Evolutionary conservation across 2,888 invertebrate genomes (phyloP).

Genomic region (Ferdinandea cuprea): DNA sequence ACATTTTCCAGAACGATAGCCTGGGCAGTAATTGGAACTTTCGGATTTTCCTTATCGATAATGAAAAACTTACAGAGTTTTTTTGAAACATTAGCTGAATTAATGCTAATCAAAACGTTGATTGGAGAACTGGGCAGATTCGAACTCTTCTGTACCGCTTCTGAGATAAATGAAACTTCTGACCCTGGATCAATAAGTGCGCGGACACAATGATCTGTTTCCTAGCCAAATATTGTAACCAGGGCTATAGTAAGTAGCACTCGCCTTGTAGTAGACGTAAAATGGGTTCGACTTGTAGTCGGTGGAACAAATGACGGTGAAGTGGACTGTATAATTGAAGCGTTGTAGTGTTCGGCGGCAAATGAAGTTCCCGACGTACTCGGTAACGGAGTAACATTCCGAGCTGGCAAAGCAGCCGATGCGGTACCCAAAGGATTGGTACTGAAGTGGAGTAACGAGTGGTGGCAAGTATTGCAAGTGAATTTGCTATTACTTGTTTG

Average conservation of each 20-base stretch:
- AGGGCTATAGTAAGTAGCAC: conserved; percentile 3
- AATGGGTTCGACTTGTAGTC: not conserved
- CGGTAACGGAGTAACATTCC: not conserved
- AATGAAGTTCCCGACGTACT: not conserved
- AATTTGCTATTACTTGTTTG: not conserved
- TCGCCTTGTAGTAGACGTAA: not conserved
- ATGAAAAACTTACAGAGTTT: not conserved
- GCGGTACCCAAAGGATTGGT: not conserved
- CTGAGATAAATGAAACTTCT: conserved; percentile 21
- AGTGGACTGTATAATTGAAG: conserved; percentile 22
- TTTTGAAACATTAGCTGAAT: not conserved
- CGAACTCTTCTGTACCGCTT: not conserved
- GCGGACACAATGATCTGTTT: not conserved
- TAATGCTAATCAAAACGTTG: conserved; percentile 1
- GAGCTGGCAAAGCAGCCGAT: not conserved
- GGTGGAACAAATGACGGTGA: conserved; percentile 10
- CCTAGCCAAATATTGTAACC: conserved; percentile 3
- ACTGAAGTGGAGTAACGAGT: not conserved
- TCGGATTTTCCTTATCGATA: not conserved
- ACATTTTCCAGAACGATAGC: not conserved
- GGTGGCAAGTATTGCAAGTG: conserved; percentile 1
- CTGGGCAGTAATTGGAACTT: not conserved
- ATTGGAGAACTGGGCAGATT: not conserved
- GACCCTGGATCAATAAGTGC: conserved; percentile 19
- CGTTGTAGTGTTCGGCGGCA: not conserved